Conservation (phyloP, 2,113 vertebrate species). For the Alouatta palliata region DNA sequence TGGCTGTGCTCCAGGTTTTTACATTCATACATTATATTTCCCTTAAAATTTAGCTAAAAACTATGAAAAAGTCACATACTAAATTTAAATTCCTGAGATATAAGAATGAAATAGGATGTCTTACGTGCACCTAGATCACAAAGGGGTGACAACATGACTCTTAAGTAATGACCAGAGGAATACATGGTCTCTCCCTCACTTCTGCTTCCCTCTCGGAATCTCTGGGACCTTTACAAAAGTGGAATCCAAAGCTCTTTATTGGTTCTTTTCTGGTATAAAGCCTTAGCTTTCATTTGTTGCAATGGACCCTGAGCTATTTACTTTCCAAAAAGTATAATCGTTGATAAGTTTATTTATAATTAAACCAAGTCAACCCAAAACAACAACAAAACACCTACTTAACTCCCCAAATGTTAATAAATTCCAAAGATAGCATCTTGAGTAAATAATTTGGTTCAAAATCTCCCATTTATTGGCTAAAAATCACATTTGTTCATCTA, state of each 20-base stretch:
- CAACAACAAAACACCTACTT: background rate
- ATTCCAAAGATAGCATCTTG: background rate
- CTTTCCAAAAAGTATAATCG: background rate
- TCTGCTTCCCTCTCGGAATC: accelerated
- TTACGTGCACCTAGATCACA: background rate
- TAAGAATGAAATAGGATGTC: background rate
- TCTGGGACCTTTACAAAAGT: background rate
- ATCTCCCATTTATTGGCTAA: background rate
- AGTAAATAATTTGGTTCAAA: background rate
- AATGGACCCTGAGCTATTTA: background rate
- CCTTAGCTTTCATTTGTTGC: background rate
- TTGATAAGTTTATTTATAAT: background rate
- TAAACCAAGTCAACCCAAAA: background rate
- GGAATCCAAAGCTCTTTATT: background rate
- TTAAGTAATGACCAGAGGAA: background rate
- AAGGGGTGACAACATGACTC: accelerated
- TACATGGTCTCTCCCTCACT: accelerated
- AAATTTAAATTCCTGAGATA: background rate
- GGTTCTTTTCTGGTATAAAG: background rate
- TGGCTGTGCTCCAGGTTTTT: background rate
- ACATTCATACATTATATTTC: background rate
- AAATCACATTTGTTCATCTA: background rate
- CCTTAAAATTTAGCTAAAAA: background rate
- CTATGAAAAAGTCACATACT: background rate
- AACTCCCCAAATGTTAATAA: background rate